These are phyloP conservation scores for Drosophila parabipectinata DNA, from an alignment of 1,140 invertebrate species.

Conservation along the genomic window DNA sequence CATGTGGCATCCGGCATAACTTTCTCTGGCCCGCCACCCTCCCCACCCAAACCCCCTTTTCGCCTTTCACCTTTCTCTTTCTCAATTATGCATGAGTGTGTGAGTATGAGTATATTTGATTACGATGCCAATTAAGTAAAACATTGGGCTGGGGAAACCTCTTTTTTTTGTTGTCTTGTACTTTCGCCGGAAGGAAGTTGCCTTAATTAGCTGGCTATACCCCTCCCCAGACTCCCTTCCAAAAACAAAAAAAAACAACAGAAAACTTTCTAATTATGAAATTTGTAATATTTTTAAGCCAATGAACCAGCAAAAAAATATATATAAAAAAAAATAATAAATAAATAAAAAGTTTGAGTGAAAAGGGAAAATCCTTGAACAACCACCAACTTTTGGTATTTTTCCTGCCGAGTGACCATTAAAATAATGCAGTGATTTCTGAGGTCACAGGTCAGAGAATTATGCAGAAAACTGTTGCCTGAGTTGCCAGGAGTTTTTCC, in stretches of 20 bases:
- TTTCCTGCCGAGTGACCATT: constrained; percentile 47
- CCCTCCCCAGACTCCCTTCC: neutral
- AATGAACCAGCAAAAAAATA: neutral
- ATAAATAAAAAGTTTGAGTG: constrained; percentile 19
- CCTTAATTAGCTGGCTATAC: constrained; percentile 52
- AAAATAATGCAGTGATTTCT: constrained; percentile 80
- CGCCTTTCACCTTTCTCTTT: constrained; percentile 1
- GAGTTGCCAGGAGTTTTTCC: neutral
- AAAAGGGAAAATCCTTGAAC: constrained; percentile 1
- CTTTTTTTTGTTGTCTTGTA: constrained; percentile 13
- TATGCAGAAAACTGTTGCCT: constrained; percentile 47
- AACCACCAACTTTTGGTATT: neutral
- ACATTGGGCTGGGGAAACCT: constrained; percentile 1
- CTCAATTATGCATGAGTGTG: constrained; percentile 65
- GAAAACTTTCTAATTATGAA: constrained; percentile 72
- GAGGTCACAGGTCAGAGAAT: constrained; percentile 54
- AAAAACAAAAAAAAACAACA: neutral
- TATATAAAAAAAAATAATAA: neutral
- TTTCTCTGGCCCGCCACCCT: neutral
- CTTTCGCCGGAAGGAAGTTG: constrained; percentile 42
- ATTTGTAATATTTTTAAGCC: constrained; percentile 21
- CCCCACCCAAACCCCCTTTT: neutral
- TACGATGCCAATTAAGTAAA: constrained; percentile 69
- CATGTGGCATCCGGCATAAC: constrained; percentile 27
- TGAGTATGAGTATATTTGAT: constrained; percentile 62